These are phyloP conservation scores for Liodrosophila aerea DNA, from an alignment of 2,888 invertebrate species.

Conservation along the genomic window DNA sequence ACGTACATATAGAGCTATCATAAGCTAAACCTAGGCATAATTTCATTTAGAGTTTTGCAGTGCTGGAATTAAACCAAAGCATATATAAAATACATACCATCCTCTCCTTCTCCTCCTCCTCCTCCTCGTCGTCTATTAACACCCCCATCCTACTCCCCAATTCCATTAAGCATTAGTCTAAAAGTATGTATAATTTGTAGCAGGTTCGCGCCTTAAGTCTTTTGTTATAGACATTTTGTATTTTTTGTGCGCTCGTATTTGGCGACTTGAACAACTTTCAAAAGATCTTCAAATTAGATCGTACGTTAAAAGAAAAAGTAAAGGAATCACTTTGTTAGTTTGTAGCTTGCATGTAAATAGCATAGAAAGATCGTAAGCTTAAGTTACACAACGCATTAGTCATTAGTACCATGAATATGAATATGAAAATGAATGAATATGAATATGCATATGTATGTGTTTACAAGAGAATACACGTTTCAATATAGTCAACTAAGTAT, in stretches of 20 bases:
- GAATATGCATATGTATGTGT: slow-evolving; percentile 11
- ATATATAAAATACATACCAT: slow-evolving; percentile 39
- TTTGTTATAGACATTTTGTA: slow-evolving; percentile 72
- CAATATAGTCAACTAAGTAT: slow-evolving; percentile 63
- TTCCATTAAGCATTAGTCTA: background rate
- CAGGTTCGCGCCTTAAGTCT: slow-evolving; percentile 78
- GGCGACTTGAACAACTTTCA: slow-evolving; percentile 65
- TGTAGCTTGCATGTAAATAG: slow-evolving; percentile 66
- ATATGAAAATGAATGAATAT: slow-evolving; percentile 10
- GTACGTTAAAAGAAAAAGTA: slow-evolving; percentile 39
- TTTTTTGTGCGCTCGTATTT: slow-evolving; percentile 52
- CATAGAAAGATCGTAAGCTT: slow-evolving; percentile 36
- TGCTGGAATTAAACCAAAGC: slow-evolving; percentile 83
- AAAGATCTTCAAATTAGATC: slow-evolving; percentile 75
- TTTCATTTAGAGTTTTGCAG: slow-evolving; percentile 57
- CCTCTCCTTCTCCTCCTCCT: background rate
- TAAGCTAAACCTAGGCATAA: slow-evolving; percentile 19
- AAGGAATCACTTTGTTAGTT: slow-evolving; percentile 23
- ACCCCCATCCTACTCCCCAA: background rate
- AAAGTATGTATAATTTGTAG: too few relatives aligned
- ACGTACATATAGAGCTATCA: slow-evolving; percentile 20
- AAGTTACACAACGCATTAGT: slow-evolving; percentile 51
- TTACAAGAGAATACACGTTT: slow-evolving; percentile 41
- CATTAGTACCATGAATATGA: slow-evolving; percentile 53
- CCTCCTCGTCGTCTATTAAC: too few relatives aligned